Evolutionary conservation across 2,797 vertebrate species (phyloP).

Genomic region (Neopelma chrysocephalum): DNA sequence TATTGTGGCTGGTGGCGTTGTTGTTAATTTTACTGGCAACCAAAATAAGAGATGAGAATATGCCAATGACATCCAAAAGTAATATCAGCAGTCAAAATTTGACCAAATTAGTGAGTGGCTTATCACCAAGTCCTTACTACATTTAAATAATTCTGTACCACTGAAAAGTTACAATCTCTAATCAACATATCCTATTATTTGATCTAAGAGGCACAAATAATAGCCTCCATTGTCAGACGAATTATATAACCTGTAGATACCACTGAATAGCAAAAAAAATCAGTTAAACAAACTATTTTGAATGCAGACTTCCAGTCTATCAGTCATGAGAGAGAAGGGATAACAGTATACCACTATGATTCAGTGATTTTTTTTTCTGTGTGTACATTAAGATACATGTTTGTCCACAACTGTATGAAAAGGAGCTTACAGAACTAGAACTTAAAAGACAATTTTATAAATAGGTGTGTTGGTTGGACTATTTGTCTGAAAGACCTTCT

Average conservation of each 20-base stretch:
- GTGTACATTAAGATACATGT: not conserved
- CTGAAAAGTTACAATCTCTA: not conserved
- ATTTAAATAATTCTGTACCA: not conserved
- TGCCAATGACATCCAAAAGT: not conserved
- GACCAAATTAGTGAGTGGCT: not conserved
- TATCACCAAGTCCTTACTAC: not conserved
- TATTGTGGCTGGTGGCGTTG: not conserved
- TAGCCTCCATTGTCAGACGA: not conserved
- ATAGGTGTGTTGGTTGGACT: conserved; percentile 16
- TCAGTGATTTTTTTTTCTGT: conserved; percentile 67
- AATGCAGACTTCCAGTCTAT: conserved; percentile 61
- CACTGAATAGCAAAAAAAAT: conserved; percentile 65
- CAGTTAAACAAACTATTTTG: conserved; percentile 65
- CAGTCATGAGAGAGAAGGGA: conserved; percentile 74
- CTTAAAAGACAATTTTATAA: conserved; percentile 36
- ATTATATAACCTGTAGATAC: not conserved
- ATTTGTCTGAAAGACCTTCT: conserved; percentile 40
- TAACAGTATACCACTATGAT: conserved; percentile 75
- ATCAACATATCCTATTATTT: not conserved
- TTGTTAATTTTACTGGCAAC: not conserved
- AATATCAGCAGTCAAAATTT: not conserved
- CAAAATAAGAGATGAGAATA: not conserved
- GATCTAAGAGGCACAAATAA: not conserved
- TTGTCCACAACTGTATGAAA: conserved; percentile 21
- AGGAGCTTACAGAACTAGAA: not conserved